Conservation (phyloP, 2,797 vertebrate species). For the Fistularia tabacaria region DNA sequence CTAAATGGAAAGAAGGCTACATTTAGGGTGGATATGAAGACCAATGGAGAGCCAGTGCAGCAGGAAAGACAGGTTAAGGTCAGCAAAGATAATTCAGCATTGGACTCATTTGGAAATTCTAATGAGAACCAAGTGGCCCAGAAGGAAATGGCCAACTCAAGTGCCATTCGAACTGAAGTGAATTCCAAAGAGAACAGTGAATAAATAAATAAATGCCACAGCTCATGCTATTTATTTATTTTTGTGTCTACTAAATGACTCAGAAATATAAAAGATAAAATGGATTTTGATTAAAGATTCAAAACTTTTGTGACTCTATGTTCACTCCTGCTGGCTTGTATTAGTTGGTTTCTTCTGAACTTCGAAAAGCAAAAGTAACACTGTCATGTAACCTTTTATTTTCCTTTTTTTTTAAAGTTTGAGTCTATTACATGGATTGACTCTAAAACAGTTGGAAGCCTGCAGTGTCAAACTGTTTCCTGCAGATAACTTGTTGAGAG, state of each 20-base stretch:
- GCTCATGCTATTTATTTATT: constrained; percentile 69
- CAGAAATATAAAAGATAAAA: constrained; percentile 53
- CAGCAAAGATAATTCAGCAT: constrained; percentile 21
- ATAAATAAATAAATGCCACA: constrained; percentile 46
- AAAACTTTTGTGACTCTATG: constrained; percentile 19
- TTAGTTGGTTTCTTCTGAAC: constrained; percentile 20
- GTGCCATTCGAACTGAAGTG: constrained; percentile 76
- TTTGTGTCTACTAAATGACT: constrained; percentile 60
- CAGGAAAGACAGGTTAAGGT: constrained; percentile 19
- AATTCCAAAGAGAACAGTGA: constrained; percentile 73
- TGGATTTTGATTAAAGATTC: constrained; percentile 32
- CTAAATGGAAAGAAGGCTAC: constrained; percentile 79
- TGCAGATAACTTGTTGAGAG: no score
- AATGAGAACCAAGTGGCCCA: constrained; percentile 35
- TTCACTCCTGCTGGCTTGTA: constrained; percentile 39
- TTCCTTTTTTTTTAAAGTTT: constrained; percentile 7
- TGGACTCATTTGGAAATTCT: constrained; percentile 24
- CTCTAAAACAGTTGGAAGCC: constrained; percentile 1
- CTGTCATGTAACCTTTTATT: constrained; percentile 21
- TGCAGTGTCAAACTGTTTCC: background rate
- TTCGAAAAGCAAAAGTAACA: background rate
- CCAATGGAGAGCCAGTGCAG: constrained; percentile 18
- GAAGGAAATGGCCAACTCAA: constrained; percentile 64
- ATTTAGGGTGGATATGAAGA: constrained; percentile 61
- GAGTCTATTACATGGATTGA: constrained; percentile 19